Evolutionary conservation across 1,140 invertebrate genomes (phyloP).

Genomic region (Hyposmocoma kahamanoa): DNA sequence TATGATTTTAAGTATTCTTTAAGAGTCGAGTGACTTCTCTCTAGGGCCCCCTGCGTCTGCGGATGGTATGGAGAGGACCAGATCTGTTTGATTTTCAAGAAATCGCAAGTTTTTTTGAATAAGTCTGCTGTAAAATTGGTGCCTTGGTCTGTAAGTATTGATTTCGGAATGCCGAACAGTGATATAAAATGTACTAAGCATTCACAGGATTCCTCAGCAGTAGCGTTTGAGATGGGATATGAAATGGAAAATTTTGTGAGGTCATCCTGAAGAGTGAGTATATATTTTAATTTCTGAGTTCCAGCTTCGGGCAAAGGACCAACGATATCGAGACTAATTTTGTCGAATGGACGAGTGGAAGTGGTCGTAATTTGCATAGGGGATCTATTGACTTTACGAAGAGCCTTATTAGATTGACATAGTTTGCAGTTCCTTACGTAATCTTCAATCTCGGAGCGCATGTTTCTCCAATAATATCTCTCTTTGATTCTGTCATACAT

Average conservation of each 20-base stretch:
- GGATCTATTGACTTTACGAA: slow-evolving; percentile 9
- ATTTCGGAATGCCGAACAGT: neutral
- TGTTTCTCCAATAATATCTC: slow-evolving; percentile 12
- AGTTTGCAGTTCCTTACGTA: slow-evolving; percentile 11
- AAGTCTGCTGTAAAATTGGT: slow-evolving; percentile 12
- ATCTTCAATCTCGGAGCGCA: slow-evolving; percentile 13
- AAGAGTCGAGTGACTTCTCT: too few species aligned
- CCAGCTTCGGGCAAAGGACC: slow-evolving; percentile 15
- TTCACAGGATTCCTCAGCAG: neutral
- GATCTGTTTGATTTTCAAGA: slow-evolving; percentile 18
- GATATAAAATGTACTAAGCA: neutral
- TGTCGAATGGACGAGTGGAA: slow-evolving; percentile 14
- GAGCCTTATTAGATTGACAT: slow-evolving; percentile 15
- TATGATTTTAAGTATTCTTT: slow-evolving; percentile 13
- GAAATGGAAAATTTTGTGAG: neutral
- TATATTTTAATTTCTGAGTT: slow-evolving; percentile 5
- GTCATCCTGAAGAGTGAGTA: neutral
- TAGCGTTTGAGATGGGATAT: neutral
- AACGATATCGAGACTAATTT: slow-evolving; percentile 14
- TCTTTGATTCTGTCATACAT: slow-evolving; percentile 11
- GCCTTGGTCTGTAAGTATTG: slow-evolving; percentile 4
- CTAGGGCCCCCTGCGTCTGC: too few species aligned
- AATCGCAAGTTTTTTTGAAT: slow-evolving; percentile 15
- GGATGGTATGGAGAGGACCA: slow-evolving; percentile 15
- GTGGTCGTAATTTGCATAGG: slow-evolving; percentile 15